phyloP scores from a whole-genome alignment of 2,888 invertebrate genomes.

The Lathronympha strigana region DNA sequence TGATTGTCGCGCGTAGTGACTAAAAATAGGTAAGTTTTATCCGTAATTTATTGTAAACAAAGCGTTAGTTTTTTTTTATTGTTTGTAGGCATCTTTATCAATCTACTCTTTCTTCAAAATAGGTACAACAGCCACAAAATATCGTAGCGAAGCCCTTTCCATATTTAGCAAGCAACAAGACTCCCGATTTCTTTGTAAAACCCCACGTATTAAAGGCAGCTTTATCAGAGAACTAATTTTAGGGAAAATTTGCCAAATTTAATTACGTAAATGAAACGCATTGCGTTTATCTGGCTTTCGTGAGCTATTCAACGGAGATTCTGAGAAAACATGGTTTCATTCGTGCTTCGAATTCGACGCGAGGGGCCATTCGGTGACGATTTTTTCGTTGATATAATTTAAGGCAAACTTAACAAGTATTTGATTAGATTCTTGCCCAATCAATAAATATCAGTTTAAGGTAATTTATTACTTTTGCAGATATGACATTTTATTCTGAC shows the following conservation, averaged over 20 bases:
- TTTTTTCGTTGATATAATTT: slow-evolving; percentile 2
- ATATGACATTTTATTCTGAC: no score
- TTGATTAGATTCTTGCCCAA: background rate
- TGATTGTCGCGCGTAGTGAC: no score
- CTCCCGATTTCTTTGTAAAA: slow-evolving; percentile 67
- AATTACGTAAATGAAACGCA: slow-evolving; percentile 74
- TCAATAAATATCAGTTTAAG: slow-evolving; percentile 6
- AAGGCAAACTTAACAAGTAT: background rate
- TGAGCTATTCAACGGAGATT: slow-evolving; percentile 53
- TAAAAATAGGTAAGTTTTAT: no score
- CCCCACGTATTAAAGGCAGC: slow-evolving; percentile 65
- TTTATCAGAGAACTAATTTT: slow-evolving; percentile 71
- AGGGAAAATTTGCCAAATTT: slow-evolving; percentile 71
- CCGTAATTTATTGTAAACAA: no score
- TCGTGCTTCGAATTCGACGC: background rate
- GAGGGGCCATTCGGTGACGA: background rate
- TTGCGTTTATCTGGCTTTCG: slow-evolving; percentile 63
- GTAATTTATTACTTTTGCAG: no score
- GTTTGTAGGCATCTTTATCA: no score
- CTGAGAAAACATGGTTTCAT: slow-evolving; percentile 51
- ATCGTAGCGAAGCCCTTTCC: slow-evolving; percentile 45
- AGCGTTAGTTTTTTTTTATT: no score
- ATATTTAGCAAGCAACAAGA: slow-evolving; percentile 42
- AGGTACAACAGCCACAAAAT: no score
- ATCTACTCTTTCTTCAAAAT: no score